Evolutionary conservation across 2,113 vertebrate genomes (phyloP).

Genomic region (Callocephalon fimbriatum): DNA sequence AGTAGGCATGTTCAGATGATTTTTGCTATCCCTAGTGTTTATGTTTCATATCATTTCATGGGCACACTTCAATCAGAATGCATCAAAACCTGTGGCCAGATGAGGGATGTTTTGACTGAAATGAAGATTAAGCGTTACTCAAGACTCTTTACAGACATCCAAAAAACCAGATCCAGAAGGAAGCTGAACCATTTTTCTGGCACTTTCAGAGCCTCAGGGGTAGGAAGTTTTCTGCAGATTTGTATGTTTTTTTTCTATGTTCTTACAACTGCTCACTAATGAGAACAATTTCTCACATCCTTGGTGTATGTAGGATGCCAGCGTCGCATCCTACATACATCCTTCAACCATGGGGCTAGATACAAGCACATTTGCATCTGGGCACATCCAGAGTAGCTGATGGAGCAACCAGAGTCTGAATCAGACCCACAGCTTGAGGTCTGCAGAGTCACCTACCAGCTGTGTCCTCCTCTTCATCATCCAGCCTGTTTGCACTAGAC

Average conservation of each 20-base stretch:
- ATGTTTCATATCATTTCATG: slow-evolving; percentile 59
- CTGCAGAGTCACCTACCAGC: neutral
- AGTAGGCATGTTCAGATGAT: slow-evolving; percentile 56
- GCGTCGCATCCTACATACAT: neutral
- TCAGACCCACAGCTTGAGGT: neutral
- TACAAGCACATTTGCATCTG: neutral
- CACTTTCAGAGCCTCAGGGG: neutral
- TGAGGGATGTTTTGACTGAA: slow-evolving; percentile 1
- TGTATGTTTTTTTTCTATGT: neutral
- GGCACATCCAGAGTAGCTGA: neutral
- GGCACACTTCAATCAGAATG: slow-evolving; percentile 62
- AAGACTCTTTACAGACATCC: neutral
- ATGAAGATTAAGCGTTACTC: slow-evolving; percentile 2
- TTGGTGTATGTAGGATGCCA: neutral
- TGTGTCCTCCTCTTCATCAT: neutral
- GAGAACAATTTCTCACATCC: slow-evolving; percentile 23
- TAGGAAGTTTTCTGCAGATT: neutral
- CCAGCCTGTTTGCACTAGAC: neutral
- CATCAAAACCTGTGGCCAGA: neutral
- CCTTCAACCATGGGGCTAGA: neutral
- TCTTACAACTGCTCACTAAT: neutral
- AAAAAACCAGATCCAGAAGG: slow-evolving; percentile 29
- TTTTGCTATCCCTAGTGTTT: slow-evolving; percentile 24
- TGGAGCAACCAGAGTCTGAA: neutral
- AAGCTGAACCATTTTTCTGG: slow-evolving; percentile 24